A percentile compares a stretch with the other conserved stretches of the same genome.
These are phyloP conservation scores for Cetoscarus ocellatus DNA, from an alignment of 2,797 vertebrate species.

Conservation along the genomic window DNA sequence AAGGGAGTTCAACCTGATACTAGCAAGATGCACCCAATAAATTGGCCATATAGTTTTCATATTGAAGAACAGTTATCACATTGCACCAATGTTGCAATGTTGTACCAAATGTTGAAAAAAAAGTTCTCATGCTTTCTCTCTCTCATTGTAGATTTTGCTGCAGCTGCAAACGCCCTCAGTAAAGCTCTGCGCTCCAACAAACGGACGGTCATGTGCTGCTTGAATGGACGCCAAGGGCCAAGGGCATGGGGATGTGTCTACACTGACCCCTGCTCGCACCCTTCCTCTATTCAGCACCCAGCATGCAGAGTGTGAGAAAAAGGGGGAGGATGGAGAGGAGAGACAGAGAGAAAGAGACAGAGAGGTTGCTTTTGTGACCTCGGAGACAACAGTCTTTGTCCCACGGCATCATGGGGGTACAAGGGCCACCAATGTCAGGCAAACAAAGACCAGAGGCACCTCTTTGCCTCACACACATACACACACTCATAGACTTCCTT, in stretches of 20 bases:
- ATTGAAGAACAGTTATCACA: too few species aligned
- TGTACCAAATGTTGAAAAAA: not conserved
- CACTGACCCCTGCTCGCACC: slow-evolving; percentile 74
- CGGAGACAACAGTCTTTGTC: slow-evolving; percentile 87
- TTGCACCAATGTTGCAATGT: too few species aligned
- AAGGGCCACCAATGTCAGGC: slow-evolving; percentile 87
- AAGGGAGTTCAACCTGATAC: too few species aligned
- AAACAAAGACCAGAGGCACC: slow-evolving; percentile 85
- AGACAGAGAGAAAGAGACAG: slow-evolving; percentile 68
- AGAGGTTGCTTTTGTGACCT: slow-evolving; percentile 85
- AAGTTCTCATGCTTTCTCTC: not conserved
- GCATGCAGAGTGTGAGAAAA: slow-evolving; percentile 84
- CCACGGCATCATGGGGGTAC: slow-evolving; percentile 75
- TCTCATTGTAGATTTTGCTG: not conserved
- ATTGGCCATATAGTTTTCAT: too few species aligned
- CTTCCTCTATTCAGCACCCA: slow-evolving; percentile 77
- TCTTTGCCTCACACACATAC: slow-evolving; percentile 54
- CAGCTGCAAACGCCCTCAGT: slow-evolving; percentile 29
- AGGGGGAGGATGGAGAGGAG: slow-evolving; percentile 64
- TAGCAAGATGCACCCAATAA: too few species aligned
- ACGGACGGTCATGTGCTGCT: slow-evolving; percentile 57
- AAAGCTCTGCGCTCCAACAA: slow-evolving; percentile 40
- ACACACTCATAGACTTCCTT: slow-evolving; percentile 59
- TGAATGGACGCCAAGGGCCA: slow-evolving; percentile 72
- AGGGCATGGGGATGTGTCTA: slow-evolving; percentile 62